Conservation (phyloP, 1,140 invertebrate genomes). For the Lasaia peninsularis region DNA sequence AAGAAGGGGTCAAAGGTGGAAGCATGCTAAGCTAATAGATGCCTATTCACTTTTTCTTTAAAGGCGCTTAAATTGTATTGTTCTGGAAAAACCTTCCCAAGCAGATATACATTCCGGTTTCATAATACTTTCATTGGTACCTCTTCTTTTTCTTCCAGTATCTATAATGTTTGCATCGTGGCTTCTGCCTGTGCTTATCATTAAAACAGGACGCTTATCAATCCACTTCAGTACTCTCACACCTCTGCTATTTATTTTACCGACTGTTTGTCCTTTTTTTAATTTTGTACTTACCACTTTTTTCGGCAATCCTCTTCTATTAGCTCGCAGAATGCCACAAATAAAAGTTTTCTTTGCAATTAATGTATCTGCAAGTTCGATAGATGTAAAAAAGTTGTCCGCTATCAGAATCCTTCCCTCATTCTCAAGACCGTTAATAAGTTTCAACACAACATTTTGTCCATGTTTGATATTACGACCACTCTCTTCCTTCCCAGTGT, state of each 20-base stretch:
- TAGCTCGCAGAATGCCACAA: neutral
- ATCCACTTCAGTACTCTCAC: conserved; percentile 3
- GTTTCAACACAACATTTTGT: neutral
- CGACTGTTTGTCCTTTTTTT: neutral
- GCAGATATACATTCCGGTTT: no score
- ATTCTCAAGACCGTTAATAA: neutral
- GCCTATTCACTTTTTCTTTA: no score
- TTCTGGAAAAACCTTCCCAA: no score
- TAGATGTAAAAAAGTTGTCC: conserved; percentile 3
- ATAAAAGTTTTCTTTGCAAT: conserved; percentile 4
- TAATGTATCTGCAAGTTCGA: neutral
- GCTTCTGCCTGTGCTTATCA: conserved; percentile 12
- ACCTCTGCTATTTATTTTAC: neutral
- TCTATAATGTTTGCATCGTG: no score
- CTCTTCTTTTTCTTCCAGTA: no score
- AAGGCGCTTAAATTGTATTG: no score
- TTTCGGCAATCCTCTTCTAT: conserved; percentile 8
- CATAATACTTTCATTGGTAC: no score
- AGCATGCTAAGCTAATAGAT: no score
- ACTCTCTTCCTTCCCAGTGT: neutral
- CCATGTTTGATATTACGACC: neutral
- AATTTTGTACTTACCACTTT: neutral
- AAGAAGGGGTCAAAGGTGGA: no score
- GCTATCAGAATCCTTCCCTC: conserved; percentile 10
- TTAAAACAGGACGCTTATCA: conserved; percentile 1